Evolutionary conservation across 2,113 vertebrate species (phyloP), one percentile per base, ranked within the genome.

Genomic region (Rhegmatorhina hoffmannsi): DNA sequence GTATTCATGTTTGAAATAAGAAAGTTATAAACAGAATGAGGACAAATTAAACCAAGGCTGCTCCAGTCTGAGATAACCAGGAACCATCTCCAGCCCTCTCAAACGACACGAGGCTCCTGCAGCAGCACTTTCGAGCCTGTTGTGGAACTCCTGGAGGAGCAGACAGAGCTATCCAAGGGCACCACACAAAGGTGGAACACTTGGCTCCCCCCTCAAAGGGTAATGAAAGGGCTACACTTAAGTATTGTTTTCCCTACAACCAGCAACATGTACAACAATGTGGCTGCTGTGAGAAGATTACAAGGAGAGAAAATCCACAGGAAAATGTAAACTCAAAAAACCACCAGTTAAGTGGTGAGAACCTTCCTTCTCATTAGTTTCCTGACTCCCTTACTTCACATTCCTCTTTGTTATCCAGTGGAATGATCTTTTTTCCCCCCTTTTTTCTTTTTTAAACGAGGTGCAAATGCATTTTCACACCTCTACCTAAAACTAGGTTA

Each of bases 381-480:
- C 52, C 83, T 80, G 24, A 25, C 82, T 91, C 68, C 76, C 38
- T 74, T 52, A 80, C 68, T 87, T 68, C 90, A 89, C 86, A 87
- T 81, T 95, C 87, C 67, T 81, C 91, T 81, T 82, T 89, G 79
- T 80, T 95, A 83, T 11, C 5, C 21, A 85, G 43, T 44, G 50
- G 49, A 92, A 82, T 81, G 79, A 82, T 67, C 11, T 50, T 81
- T 78, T 58, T 79, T 53, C 64, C 52, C 84, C 55, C 84, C 62
- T 89, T 33, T 87, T 58, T 82, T 63, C 43, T 72, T 43, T 88
- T 77, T 70, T 18, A 93, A 95, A 96, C 12, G 68, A 96, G 87
- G 92, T 94, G 92, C 40, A 96, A 97, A 97, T 94, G 87, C 78
- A 96, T 95, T 97, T 94, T 96, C 93, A 96, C 93, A 94, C 96